phyloP scores from a whole-genome alignment of 2,113 vertebrate genomes.

The Scopus umbretta region DNA sequence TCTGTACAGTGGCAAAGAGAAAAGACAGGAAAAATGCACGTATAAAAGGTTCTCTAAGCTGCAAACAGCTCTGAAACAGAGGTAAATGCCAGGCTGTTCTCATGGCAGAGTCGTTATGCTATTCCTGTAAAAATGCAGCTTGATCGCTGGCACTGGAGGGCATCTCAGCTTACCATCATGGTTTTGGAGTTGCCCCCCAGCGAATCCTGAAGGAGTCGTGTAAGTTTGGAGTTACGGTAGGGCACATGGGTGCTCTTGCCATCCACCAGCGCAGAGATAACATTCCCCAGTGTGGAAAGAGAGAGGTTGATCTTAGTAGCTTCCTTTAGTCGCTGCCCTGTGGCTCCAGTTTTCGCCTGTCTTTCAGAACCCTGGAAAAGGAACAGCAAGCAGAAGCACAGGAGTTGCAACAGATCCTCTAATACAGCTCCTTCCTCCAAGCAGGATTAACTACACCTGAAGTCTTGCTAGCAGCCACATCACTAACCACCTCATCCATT shows the following conservation, averaged over 20 bases:
- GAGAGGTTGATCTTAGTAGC: slow-evolving; percentile 98
- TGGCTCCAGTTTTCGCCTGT: slow-evolving; percentile 96
- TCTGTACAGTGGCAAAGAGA: neutral
- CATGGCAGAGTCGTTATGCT: neutral
- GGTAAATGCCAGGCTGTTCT: neutral
- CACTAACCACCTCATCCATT: neutral
- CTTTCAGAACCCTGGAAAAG: slow-evolving; percentile 90
- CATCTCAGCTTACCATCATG: slow-evolving; percentile 87
- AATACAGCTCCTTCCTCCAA: neutral
- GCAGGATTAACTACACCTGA: neutral
- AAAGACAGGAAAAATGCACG: neutral
- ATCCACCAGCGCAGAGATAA: slow-evolving; percentile 97
- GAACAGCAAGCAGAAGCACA: neutral
- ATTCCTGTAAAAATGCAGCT: neutral
- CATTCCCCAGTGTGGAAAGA: slow-evolving; percentile 94
- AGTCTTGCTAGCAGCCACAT: neutral
- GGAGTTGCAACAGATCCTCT: neutral
- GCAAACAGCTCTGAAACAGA: neutral
- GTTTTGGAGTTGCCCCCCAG: slow-evolving; percentile 98
- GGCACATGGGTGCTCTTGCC: slow-evolving; percentile 98
- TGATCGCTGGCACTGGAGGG: neutral
- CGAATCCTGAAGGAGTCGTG: slow-evolving; percentile 94
- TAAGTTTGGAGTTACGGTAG: slow-evolving; percentile 97
- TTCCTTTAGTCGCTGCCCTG: slow-evolving; percentile 95
- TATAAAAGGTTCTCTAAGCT: neutral